Evolutionary conservation across 2,888 invertebrate species (phyloP).

Genomic region (Dyspetes luteomarginatus): DNA sequence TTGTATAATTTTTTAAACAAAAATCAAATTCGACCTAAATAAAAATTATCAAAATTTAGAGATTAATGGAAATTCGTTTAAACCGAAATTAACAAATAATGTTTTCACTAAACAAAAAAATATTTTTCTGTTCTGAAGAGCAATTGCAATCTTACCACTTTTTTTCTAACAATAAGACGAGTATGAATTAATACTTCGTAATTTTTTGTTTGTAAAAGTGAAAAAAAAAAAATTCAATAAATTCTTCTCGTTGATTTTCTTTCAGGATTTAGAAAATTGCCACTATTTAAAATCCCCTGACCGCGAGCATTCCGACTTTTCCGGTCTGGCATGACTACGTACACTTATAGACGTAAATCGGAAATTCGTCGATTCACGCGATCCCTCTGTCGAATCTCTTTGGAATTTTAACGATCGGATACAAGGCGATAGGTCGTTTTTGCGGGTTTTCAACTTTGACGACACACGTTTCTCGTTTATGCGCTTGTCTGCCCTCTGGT

Average conservation of each 20-base stretch:
- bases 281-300: not conserved
- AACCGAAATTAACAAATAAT: too few species aligned
- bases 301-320: not conserved
- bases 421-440: not conserved
- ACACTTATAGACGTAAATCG: not conserved
- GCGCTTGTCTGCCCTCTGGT: not conserved
- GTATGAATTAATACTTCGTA: too few species aligned
- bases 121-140: too few species aligned
- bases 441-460: not conserved
- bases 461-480: not conserved
- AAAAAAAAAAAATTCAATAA: too few species aligned
- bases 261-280: not conserved
- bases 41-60: not conserved
- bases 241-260: not conserved
- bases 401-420: slow-evolving; percentile 3
- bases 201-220: too few species aligned
- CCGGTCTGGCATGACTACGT: not conserved
- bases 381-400: not conserved
- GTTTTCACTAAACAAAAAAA: too few species aligned
- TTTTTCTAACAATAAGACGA: too few species aligned
- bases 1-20: slow-evolving; percentile 14
- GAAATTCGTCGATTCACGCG: not conserved
- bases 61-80: too few species aligned
- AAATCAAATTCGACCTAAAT: not conserved
- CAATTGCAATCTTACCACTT: too few species aligned